These are phyloP conservation scores for Ochropacha duplaris DNA, from an alignment of 2,888 invertebrate genomes.

Conservation along the genomic window DNA sequence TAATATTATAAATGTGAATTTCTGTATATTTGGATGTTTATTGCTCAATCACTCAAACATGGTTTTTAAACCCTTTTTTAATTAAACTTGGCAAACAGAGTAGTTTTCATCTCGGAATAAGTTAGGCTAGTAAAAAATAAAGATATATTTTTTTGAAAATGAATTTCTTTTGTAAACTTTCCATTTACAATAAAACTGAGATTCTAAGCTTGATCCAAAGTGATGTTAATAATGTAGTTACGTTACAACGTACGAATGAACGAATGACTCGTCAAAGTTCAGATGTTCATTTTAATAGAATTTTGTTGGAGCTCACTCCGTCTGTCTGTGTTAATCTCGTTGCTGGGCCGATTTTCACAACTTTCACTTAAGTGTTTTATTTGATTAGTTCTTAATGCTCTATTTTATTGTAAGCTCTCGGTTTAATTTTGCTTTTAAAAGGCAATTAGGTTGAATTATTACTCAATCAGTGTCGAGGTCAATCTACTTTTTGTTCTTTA, in stretches of 20 bases:
- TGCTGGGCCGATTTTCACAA: constrained; percentile 24
- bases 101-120: no score
- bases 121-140: no score
- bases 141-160: no score
- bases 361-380: constrained; percentile 34
- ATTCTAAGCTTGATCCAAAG: neutral
- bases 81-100: no score
- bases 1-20: no score
- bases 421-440: constrained; percentile 1
- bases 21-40: no score
- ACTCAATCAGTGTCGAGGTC: neutral
- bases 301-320: constrained; percentile 39
- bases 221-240: constrained; percentile 9
- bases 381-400: constrained; percentile 26
- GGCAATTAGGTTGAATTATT: neutral
- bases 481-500: neutral
- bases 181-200: neutral
- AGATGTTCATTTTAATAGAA: constrained; percentile 56
- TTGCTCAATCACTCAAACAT: no score
- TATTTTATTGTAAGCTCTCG: constrained; percentile 15
- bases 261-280: constrained; percentile 48
- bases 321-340: constrained; percentile 33
- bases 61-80: no score
- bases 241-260: constrained; percentile 25
- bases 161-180: no score